phyloP scores from a whole-genome alignment of 1,140 invertebrate genomes.

The Sipha flava region DNA sequence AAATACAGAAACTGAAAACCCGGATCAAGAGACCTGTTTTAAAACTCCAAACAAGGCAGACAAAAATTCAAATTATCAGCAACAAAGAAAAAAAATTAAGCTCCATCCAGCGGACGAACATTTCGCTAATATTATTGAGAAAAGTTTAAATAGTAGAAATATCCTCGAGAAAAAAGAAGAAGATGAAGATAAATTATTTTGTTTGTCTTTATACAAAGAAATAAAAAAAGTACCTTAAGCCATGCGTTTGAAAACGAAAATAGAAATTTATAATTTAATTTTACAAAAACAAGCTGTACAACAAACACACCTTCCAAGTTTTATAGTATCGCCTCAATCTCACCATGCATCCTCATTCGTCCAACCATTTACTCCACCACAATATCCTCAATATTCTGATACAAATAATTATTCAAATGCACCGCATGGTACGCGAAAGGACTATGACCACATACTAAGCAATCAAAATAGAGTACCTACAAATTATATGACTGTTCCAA shows the following conservation, averaged over 20 bases:
- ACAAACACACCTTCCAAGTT: neutral
- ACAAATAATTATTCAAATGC: too few species aligned
- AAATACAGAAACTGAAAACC: neutral
- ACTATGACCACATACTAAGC: neutral
- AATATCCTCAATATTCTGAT: neutral
- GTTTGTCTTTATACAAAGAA: slow-evolving; percentile 1
- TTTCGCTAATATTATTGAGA: neutral
- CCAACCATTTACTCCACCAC: neutral
- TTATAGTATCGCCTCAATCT: neutral
- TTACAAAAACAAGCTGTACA: neutral
- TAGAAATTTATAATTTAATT: neutral
- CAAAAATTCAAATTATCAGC: neutral
- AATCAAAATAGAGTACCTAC: neutral
- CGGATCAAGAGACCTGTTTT: neutral
- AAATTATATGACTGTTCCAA: neutral
- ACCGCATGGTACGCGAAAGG: neutral
- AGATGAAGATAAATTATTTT: slow-evolving; percentile 9
- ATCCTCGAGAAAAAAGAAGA: neutral
- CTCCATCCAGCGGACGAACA: neutral
- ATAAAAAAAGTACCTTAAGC: neutral
- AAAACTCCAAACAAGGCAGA: neutral
- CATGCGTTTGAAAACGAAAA: neutral
- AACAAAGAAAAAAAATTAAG: neutral
- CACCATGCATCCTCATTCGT: neutral
- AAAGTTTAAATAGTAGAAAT: neutral